Conservation (phyloP, 1,140 invertebrate species). For the Neodiprion virginianus region DNA sequence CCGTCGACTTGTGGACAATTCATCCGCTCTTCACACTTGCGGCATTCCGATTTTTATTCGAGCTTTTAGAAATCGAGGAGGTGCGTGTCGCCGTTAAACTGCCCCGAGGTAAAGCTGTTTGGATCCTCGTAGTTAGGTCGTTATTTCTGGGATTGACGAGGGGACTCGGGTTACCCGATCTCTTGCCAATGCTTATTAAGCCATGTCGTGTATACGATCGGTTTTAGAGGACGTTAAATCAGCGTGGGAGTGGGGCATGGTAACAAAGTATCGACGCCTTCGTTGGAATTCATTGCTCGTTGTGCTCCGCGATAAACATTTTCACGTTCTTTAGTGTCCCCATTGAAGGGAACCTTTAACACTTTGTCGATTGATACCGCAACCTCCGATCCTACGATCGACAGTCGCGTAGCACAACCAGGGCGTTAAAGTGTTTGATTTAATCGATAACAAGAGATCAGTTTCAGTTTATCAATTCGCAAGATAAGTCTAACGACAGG, state of each 20-base stretch:
- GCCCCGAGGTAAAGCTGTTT: neutral
- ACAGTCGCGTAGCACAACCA: neutral
- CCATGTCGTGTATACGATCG: too few relatives aligned
- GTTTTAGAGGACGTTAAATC: neutral
- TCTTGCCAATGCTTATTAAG: constrained; percentile 3
- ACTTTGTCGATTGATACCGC: too few relatives aligned
- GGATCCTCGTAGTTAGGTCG: neutral
- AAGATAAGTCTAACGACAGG: neutral
- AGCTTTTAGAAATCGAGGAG: too few relatives aligned
- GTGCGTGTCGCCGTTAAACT: too few relatives aligned
- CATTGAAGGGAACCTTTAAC: neutral
- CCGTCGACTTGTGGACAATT: too few relatives aligned
- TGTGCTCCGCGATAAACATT: neutral
- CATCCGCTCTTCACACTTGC: too few relatives aligned
- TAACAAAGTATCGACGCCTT: neutral
- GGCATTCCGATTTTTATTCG: too few relatives aligned
- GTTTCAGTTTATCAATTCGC: neutral
- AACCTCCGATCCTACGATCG: too few relatives aligned
- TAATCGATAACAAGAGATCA: neutral
- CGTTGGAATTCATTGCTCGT: neutral
- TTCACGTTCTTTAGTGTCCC: neutral
- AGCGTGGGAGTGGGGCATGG: neutral
- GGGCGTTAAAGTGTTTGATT: neutral
- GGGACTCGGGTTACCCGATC: neutral
- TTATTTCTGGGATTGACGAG: constrained; percentile 7